A percentile compares a stretch with the other conserved stretches of the same genome.
These are phyloP conservation scores for Protomyctophum bolini DNA, from an alignment of 2,113 vertebrate species.

Conservation along the genomic window DNA sequence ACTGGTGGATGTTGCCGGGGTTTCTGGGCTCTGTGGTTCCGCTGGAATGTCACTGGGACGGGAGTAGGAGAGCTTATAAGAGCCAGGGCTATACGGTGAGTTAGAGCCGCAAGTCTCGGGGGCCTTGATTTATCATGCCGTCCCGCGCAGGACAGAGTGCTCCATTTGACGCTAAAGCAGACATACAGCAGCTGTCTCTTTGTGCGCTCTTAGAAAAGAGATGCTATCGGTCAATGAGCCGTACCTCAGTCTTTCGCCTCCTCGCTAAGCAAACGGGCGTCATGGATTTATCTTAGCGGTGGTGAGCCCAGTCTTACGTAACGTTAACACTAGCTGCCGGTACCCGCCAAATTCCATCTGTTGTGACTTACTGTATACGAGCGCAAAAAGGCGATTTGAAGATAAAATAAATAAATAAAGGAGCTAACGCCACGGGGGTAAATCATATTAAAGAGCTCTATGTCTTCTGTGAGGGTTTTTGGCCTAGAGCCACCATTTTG, in stretches of 20 bases:
- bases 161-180: conserved; percentile 51
- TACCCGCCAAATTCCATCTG: conserved; percentile 47
- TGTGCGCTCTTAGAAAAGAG: conserved; percentile 60
- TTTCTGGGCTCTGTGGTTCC: conserved; percentile 34
- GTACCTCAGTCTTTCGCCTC: conserved; percentile 44
- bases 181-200: conserved; percentile 69
- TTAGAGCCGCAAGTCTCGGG: conserved; percentile 23
- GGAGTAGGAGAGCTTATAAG: not conserved
- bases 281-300: conserved; percentile 57
- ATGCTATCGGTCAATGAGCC: conserved; percentile 66
- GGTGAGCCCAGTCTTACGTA: conserved; percentile 46
- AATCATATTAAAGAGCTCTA: conserved; percentile 28
- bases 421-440: conserved; percentile 2
- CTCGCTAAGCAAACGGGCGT: conserved; percentile 39
- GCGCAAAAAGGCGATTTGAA: conserved; percentile 3
- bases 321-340: conserved; percentile 36
- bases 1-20: conserved; percentile 1
- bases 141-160: conserved; percentile 49
- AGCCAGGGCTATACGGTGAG: conserved; percentile 26
- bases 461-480: not conserved
- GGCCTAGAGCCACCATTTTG: too few relatives aligned
- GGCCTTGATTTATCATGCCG: conserved; percentile 60
- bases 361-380: conserved; percentile 55
- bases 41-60: conserved; percentile 44
- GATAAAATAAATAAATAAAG: conserved; percentile 16